A percentile compares a stretch with the other conserved stretches of the same genome.
These are phyloP conservation scores for Sphaeridia pumilis DNA, from an alignment of 2,888 invertebrate genomes.

Conservation along the genomic window DNA sequence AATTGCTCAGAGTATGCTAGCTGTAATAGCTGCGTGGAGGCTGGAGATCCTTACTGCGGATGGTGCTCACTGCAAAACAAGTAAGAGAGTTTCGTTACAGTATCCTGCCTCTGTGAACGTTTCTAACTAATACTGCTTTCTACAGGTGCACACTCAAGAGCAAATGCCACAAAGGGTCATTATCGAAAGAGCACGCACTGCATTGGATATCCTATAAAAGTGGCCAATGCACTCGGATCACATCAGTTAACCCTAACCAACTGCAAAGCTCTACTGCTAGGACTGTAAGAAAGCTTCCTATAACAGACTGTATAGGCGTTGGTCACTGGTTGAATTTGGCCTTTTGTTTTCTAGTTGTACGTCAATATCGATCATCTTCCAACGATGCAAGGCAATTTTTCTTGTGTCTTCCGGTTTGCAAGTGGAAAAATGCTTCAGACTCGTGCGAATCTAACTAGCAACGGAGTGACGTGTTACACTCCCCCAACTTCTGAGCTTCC, in stretches of 20 bases:
- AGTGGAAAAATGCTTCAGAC: slow-evolving; percentile 73
- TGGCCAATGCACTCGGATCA: slow-evolving; percentile 91
- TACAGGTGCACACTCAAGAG: slow-evolving; percentile 71
- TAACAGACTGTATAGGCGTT: not conserved
- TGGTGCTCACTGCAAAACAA: slow-evolving; percentile 96
- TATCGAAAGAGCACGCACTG: slow-evolving; percentile 78
- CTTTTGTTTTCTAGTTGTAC: slow-evolving; percentile 51
- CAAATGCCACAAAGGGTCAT: slow-evolving; percentile 59
- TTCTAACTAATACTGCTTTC: slow-evolving; percentile 7
- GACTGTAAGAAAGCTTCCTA: slow-evolving; percentile 47
- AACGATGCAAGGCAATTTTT: slow-evolving; percentile 72
- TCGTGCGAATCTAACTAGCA: slow-evolving; percentile 70
- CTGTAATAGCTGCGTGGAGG: slow-evolving; percentile 82
- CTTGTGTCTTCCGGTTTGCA: slow-evolving; percentile 85
- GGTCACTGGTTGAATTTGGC: not conserved
- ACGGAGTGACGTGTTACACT: slow-evolving; percentile 89
- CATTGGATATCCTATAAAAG: slow-evolving; percentile 96
- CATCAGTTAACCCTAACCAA: slow-evolving; percentile 78
- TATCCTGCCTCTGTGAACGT: slow-evolving; percentile 1
- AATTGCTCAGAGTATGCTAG: slow-evolving; percentile 84
- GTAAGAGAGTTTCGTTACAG: slow-evolving; percentile 39
- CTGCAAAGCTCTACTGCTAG: slow-evolving; percentile 85
- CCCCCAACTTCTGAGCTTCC: slow-evolving; percentile 87
- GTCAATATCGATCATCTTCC: slow-evolving; percentile 92
- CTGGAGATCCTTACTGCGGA: slow-evolving; percentile 92